Conservation (phyloP, 1,140 invertebrate genomes). For the Trichonephila clavipes region DNA sequence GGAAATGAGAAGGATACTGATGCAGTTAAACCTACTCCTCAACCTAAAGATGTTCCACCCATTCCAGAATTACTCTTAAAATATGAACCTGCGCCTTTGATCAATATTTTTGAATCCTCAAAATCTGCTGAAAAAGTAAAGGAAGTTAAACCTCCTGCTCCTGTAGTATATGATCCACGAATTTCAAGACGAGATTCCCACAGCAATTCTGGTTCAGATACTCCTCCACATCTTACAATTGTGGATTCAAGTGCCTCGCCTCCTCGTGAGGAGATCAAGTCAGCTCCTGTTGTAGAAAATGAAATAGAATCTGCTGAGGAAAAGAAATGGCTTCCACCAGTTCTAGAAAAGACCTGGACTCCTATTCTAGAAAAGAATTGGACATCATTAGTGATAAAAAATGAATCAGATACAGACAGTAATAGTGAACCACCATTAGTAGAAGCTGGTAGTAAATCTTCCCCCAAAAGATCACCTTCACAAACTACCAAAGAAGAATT, state of each 20-base stretch:
- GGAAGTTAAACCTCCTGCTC: not conserved
- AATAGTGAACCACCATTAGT: not conserved
- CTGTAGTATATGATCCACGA: constrained; percentile 1
- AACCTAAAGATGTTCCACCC: constrained; percentile 48
- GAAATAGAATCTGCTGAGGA: not conserved
- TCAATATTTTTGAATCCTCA: constrained; percentile 63
- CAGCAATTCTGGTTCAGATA: constrained; percentile 63
- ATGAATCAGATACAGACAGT: not conserved
- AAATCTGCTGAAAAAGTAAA: not conserved
- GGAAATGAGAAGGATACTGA: constrained; percentile 34
- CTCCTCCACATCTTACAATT: constrained; percentile 63
- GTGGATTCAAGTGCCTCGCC: constrained; percentile 6
- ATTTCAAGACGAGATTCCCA: constrained; percentile 49
- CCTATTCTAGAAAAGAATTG: constrained; percentile 1
- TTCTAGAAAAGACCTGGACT: constrained; percentile 51
- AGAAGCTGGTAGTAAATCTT: not conserved
- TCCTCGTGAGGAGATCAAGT: not conserved
- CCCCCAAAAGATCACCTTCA: constrained; percentile 32
- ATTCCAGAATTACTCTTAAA: constrained; percentile 47
- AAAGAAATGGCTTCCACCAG: constrained; percentile 50
- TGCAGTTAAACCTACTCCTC: not conserved
- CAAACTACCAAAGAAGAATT: constrained; percentile 21
- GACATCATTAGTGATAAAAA: constrained; percentile 1
- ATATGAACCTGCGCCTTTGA: not conserved
- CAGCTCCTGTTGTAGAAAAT: constrained; percentile 57